Conservation (phyloP, 2,888 invertebrate species). For the Choristoneura rosaceana region DNA sequence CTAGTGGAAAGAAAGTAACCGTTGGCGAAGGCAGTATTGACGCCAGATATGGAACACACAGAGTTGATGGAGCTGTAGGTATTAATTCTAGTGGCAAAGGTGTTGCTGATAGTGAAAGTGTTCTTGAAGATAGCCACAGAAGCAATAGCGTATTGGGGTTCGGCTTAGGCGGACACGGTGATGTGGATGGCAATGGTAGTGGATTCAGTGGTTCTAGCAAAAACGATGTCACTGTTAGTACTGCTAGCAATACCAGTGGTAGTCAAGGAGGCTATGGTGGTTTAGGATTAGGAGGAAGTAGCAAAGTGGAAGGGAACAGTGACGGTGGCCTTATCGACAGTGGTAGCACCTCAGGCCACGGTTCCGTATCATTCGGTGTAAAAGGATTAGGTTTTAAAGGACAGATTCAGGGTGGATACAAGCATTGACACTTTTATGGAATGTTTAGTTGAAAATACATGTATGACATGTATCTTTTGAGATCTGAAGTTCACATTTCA, state of each 20-base stretch:
- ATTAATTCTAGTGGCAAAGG: not conserved
- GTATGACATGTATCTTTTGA: too few species aligned
- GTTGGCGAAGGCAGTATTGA: conserved; percentile 7
- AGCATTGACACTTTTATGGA: not conserved
- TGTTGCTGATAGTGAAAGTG: not conserved
- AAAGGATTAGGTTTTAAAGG: not conserved
- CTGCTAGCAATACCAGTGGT: not conserved
- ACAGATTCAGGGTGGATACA: not conserved
- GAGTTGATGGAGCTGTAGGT: not conserved
- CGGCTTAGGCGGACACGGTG: not conserved
- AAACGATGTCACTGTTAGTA: not conserved
- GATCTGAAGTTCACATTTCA: too few species aligned
- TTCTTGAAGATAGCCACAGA: not conserved
- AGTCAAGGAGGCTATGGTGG: not conserved
- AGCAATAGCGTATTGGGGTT: not conserved
- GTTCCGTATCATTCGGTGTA: not conserved
- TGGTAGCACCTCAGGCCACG: not conserved
- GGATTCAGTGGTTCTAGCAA: not conserved
- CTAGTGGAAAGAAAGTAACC: not conserved
- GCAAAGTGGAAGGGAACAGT: not conserved
- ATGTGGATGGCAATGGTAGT: not conserved
- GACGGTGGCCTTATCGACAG: not conserved
- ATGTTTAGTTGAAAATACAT: too few species aligned
- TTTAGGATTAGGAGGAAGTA: not conserved
- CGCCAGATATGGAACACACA: not conserved